These are phyloP conservation scores for Xerus rutilus DNA, from an alignment of 2,797 vertebrate species.

Conservation along the genomic window DNA sequence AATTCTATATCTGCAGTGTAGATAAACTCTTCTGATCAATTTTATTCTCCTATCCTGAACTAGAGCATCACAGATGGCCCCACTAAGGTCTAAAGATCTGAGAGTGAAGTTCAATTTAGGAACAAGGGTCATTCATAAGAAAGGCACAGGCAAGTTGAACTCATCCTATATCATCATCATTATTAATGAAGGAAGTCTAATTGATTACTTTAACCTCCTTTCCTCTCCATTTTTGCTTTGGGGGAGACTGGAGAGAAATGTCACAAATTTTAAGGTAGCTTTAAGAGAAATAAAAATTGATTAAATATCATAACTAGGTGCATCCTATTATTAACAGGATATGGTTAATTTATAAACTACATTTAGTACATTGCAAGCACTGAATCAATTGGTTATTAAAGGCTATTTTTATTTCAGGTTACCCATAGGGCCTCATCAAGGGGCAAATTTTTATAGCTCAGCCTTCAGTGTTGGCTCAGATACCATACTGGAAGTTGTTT, in stretches of 20 bases:
- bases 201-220: not conserved
- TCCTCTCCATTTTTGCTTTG: not conserved
- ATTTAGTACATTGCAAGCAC: conserved; percentile 48
- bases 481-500: conserved; percentile 40
- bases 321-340: conserved; percentile 41
- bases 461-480: conserved; percentile 25
- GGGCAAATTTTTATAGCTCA: conserved; percentile 22
- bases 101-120: not conserved
- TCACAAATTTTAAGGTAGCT: conserved; percentile 15
- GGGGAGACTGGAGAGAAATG: not conserved
- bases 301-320: conserved; percentile 8
- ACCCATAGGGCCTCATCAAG: conserved; percentile 36
- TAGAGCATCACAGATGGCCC: not conserved
- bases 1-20: conserved; percentile 18
- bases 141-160: not conserved
- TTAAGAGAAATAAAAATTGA: conserved; percentile 46
- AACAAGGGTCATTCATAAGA: not conserved
- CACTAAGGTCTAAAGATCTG: not conserved
- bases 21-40: conserved; percentile 3
- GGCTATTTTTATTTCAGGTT: conserved; percentile 65
- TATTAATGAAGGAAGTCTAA: conserved; percentile 44
- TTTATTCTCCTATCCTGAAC: not conserved
- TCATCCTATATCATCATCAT: not conserved
- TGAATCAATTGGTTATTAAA: conserved; percentile 46
- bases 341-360: conserved; percentile 62